Conservation (phyloP, 2,888 invertebrate genomes). For the Drosophila rellima region DNA sequence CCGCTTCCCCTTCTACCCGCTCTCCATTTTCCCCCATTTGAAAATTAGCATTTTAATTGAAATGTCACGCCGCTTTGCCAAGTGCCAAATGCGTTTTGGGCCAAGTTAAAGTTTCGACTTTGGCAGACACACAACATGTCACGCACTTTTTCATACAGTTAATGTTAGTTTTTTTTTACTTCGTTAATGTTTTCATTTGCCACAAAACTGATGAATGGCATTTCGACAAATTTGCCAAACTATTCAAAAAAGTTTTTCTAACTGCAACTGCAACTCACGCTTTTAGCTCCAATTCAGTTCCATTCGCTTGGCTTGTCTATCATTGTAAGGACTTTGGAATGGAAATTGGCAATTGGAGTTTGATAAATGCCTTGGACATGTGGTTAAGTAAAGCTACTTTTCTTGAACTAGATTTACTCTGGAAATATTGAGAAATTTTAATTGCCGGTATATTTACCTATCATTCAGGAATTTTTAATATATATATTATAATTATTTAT, state of each 20-base stretch:
- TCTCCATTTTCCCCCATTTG: constrained; percentile 26
- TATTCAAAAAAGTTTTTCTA: constrained; percentile 39
- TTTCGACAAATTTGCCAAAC: constrained; percentile 31
- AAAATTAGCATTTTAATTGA: constrained; percentile 84
- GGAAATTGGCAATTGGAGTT: constrained; percentile 13
- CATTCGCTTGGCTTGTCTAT: constrained; percentile 21
- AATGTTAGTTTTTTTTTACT: constrained; percentile 12
- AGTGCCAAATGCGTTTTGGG: constrained; percentile 64
- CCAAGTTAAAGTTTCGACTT: constrained; percentile 30
- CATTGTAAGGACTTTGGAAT: constrained; percentile 7
- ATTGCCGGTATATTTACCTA: no score
- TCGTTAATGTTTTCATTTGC: constrained; percentile 67
- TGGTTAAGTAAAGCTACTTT: no score
- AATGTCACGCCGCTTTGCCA: constrained; percentile 77
- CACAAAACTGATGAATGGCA: constrained; percentile 66
- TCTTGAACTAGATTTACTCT: no score
- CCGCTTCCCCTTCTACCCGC: constrained; percentile 13
- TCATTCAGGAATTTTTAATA: no score
- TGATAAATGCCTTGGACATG: constrained; percentile 33
- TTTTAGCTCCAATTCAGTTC: constrained; percentile 32
- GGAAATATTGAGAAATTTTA: no score
- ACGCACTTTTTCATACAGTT: constrained; percentile 69
- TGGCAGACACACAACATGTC: constrained; percentile 52
- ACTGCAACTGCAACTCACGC: constrained; percentile 43
- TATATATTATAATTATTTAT: no score